Conservation (phyloP, 2,113 vertebrate genomes). For the Myotis brandtii region DNA sequence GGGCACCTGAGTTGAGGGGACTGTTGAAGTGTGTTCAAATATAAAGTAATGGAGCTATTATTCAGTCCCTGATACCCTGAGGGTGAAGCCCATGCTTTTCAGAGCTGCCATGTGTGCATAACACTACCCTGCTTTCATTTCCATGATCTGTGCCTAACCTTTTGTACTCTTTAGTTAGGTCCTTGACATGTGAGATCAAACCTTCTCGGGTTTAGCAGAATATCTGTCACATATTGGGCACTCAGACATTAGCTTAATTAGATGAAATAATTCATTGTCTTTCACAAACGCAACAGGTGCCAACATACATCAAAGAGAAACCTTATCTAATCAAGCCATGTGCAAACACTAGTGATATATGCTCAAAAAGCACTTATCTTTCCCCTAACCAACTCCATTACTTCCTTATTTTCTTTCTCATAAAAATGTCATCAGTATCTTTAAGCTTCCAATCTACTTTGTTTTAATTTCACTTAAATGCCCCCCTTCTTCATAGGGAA, state of each 20-base stretch:
- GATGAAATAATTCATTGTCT: not conserved
- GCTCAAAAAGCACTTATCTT: not conserved
- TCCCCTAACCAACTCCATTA: not conserved
- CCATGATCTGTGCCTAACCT: not conserved
- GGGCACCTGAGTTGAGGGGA: accelerated
- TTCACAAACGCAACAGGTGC: not conserved
- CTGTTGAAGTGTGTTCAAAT: not conserved
- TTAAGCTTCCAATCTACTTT: not conserved
- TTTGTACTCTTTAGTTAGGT: not conserved
- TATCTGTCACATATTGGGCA: not conserved
- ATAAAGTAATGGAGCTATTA: not conserved
- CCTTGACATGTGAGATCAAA: not conserved
- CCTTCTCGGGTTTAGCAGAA: not conserved
- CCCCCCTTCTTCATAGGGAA: not conserved
- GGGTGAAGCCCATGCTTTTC: not conserved
- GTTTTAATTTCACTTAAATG: slow-evolving; percentile 28
- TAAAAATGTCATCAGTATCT: not conserved
- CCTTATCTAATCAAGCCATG: not conserved
- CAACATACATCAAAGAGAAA: not conserved
- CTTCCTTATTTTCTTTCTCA: not conserved
- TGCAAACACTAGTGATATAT: not conserved
- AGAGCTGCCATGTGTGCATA: not conserved
- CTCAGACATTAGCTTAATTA: not conserved
- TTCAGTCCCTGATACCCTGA: not conserved
- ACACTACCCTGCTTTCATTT: not conserved